Evolutionary conservation across 2,888 invertebrate genomes (phyloP).

Genomic region (Oasisia sp.): DNA sequence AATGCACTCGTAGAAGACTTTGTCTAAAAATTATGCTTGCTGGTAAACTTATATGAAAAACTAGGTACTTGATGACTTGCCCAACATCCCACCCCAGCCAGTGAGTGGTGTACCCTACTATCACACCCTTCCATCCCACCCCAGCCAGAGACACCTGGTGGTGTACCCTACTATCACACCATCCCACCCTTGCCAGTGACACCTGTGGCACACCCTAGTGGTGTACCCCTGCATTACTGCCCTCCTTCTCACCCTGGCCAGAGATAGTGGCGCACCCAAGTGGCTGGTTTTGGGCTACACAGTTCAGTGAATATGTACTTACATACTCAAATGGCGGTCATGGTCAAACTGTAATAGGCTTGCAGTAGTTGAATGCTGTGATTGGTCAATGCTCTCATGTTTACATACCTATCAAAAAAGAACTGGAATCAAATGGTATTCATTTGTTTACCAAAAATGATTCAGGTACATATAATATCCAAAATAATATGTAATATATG

Average conservation of each 20-base stretch:
- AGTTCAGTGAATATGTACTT: not conserved
- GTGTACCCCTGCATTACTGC: not conserved
- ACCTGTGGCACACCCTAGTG: not conserved
- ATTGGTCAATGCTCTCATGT: not conserved
- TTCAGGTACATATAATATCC: no score
- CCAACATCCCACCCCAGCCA: not conserved
- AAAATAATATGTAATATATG: no score
- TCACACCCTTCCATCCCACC: not conserved
- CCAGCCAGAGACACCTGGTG: no score
- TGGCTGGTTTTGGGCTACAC: no score
- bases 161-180: not conserved
- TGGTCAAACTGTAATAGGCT: not conserved
- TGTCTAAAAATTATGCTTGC: not conserved
- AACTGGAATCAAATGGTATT: not conserved
- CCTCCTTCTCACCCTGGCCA: not conserved
- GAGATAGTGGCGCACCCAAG: not conserved
- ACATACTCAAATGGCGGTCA: not conserved
- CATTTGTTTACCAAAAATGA: no score
- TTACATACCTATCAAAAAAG: not conserved
- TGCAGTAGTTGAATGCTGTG: not conserved
- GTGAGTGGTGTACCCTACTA: not conserved
- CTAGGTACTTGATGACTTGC: not conserved
- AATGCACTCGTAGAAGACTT: no score
- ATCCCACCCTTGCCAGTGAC: not conserved
- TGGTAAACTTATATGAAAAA: not conserved